Percentiles rank a stretch among this genome's conserved stretches.
These are phyloP conservation scores for Himantopus leucocephalus DNA, from an alignment of 2,113 vertebrate genomes.

Conservation along the genomic window DNA sequence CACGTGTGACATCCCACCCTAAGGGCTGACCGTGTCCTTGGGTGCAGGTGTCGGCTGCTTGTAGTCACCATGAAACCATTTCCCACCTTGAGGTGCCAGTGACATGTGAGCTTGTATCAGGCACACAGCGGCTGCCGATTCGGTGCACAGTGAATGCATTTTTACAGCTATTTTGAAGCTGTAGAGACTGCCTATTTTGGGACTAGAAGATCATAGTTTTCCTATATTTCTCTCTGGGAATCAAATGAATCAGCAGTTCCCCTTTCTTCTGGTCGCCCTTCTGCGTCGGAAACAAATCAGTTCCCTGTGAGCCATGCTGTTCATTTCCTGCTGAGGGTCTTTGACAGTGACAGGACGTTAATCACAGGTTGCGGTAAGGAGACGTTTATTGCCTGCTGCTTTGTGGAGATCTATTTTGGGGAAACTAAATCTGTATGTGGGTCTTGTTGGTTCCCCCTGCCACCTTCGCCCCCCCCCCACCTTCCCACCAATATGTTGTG, in stretches of 20 bases:
- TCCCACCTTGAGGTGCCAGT: not conserved
- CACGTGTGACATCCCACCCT: not conserved
- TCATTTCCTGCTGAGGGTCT: not conserved
- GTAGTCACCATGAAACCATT: not conserved
- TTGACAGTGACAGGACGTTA: not conserved
- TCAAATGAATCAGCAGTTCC: not conserved
- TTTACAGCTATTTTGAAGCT: not conserved
- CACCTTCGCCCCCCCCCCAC: too few relatives aligned
- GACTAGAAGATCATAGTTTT: not conserved
- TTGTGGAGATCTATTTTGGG: not conserved
- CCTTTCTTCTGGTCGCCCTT: not conserved
- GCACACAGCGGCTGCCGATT: rapidly evolving
- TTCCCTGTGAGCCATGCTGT: not conserved
- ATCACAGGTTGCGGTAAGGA: not conserved
- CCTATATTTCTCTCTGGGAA: not conserved
- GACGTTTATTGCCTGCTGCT: not conserved
- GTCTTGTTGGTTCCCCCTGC: not conserved
- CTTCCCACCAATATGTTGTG: rapidly evolving
- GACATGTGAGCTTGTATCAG: not conserved
- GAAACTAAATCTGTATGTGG: not conserved
- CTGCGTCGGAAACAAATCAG: not conserved
- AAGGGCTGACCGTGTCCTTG: rapidly evolving
- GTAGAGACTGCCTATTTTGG: not conserved
- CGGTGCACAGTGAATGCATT: not conserved
- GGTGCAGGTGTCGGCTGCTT: not conserved